These are phyloP conservation scores for Lucilia cuprina DNA, from an alignment of 1,140 invertebrate genomes.

Conservation along the genomic window DNA sequence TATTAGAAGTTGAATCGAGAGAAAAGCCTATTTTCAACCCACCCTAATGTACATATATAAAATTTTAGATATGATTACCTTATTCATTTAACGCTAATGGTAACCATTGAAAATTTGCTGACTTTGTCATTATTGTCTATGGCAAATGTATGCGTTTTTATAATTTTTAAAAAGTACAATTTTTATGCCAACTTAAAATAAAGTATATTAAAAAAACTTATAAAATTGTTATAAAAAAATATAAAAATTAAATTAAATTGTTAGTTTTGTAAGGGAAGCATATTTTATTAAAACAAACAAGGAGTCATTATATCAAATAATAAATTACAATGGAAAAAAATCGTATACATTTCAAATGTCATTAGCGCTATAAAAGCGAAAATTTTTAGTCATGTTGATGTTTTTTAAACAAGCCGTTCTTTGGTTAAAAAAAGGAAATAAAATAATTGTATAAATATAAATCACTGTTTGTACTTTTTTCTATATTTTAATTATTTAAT, in stretches of 20 bases:
- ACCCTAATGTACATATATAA: too few species aligned
- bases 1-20: too few species aligned
- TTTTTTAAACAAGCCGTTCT: not conserved
- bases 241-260: not conserved
- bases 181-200: not conserved
- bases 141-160: not conserved
- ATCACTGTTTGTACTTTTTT: not conserved
- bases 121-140: not conserved
- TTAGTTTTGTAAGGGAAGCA: not conserved
- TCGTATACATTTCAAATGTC: not conserved
- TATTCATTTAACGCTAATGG: too few species aligned
- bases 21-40: too few species aligned
- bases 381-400: not conserved
- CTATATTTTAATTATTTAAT: not conserved
- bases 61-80: too few species aligned
- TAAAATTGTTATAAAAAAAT: not conserved
- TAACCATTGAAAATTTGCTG: not conserved
- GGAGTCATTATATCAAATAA: not conserved
- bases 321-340: not conserved
- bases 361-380: not conserved
- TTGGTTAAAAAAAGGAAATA: not conserved
- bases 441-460: too few species aligned
- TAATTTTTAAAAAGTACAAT: not conserved
- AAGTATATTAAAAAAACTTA: too few species aligned
- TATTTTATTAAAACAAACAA: not conserved